phyloP scores from a whole-genome alignment of 2,888 invertebrate species.

The Drosophila mettleri region DNA sequence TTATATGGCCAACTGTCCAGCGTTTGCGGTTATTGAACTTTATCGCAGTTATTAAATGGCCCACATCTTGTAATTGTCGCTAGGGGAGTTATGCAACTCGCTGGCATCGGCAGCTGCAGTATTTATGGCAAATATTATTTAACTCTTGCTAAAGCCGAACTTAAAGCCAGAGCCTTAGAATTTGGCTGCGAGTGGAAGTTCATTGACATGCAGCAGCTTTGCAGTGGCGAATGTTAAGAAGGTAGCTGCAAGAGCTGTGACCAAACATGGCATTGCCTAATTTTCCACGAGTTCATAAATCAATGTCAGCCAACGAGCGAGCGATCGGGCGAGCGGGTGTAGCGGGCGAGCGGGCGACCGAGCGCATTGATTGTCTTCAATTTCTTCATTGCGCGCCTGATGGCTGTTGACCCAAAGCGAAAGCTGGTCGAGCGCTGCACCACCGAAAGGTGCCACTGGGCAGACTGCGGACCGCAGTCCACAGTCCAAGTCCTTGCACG shows the following conservation, averaged over 20 bases:
- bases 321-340: neutral
- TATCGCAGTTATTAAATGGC: conserved; percentile 53
- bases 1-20: conserved; percentile 61
- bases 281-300: conserved; percentile 83
- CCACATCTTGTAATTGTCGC: conserved; percentile 55
- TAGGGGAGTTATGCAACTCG: conserved; percentile 38
- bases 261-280: conserved; percentile 83
- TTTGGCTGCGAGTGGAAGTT: conserved; percentile 17
- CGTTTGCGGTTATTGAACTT: conserved; percentile 73
- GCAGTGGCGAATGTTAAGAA: conserved; percentile 32
- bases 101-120: conserved; percentile 15
- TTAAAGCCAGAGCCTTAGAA: neutral
- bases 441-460: conserved; percentile 42
- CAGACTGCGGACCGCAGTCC: no score
- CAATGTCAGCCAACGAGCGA: conserved; percentile 67
- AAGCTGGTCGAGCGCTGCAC: conserved; percentile 33
- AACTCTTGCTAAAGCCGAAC: neutral
- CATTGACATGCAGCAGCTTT: conserved; percentile 42
- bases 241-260: conserved; percentile 48
- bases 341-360: neutral
- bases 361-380: conserved; percentile 82
- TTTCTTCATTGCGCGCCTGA: conserved; percentile 48
- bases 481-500: conserved; percentile 52
- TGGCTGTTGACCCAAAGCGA: conserved; percentile 49
- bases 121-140: conserved; percentile 2